These are phyloP conservation scores for Drymodes brunneopygia DNA, from an alignment of 2,113 vertebrate genomes.

Conservation along the genomic window DNA sequence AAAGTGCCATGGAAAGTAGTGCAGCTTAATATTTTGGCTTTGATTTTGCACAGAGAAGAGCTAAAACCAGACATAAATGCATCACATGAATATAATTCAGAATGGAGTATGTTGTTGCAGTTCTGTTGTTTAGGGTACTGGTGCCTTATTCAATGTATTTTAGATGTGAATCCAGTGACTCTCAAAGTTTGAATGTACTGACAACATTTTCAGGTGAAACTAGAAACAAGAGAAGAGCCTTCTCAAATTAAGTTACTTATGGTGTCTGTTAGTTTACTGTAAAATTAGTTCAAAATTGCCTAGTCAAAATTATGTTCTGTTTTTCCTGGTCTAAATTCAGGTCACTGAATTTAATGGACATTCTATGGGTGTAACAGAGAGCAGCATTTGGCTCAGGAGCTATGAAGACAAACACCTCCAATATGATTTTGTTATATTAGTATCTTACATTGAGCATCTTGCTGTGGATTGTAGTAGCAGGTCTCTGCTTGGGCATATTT, in stretches of 20 bases:
- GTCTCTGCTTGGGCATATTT: neutral
- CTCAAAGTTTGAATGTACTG: neutral
- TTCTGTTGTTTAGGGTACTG: neutral
- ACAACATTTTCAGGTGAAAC: neutral
- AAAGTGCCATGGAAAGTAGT: neutral
- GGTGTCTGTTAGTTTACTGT: neutral
- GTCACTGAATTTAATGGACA: neutral
- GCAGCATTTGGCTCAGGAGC: neutral
- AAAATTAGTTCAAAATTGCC: neutral
- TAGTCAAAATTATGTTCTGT: neutral
- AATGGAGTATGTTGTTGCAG: neutral
- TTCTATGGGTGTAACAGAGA: neutral
- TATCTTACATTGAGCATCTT: neutral
- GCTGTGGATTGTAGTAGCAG: neutral
- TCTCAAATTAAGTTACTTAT: neutral
- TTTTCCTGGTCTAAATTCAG: neutral
- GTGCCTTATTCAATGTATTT: neutral
- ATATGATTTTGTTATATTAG: neutral
- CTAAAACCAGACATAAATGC: neutral
- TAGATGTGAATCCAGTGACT: neutral
- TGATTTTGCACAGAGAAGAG: neutral
- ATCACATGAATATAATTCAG: neutral
- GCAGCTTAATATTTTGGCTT: neutral
- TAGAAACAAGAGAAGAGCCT: neutral
- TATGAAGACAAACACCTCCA: neutral